A percentile compares a stretch with the other conserved stretches of the same genome.
Conservation (phyloP, 2,797 vertebrate species). For the Myotis myotis region DNA sequence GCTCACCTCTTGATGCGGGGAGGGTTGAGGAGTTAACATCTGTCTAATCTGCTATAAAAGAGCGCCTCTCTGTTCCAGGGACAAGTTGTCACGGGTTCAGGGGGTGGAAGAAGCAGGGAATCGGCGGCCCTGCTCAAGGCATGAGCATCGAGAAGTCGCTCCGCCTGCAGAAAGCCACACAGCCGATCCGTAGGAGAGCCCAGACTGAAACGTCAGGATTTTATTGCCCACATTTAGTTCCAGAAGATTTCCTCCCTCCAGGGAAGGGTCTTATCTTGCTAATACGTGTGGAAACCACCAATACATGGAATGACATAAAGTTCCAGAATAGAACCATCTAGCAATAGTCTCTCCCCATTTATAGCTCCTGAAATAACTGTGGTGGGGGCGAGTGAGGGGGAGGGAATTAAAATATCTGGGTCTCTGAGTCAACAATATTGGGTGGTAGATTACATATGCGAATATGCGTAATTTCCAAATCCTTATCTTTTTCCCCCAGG, state of each 20-base stretch:
- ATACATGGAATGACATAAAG: not conserved
- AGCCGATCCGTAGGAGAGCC: not conserved
- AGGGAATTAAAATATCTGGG: slow-evolving; percentile 72
- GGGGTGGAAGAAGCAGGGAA: not conserved
- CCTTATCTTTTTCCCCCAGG: slow-evolving; percentile 83
- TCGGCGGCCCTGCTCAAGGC: not conserved
- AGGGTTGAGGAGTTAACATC: not conserved
- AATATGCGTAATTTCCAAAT: slow-evolving; percentile 79
- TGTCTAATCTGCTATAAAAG: not conserved
- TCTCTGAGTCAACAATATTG: slow-evolving; percentile 66
- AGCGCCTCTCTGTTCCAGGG: not conserved
- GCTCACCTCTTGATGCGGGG: not conserved
- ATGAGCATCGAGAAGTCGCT: not conserved
- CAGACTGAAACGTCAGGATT: not conserved
- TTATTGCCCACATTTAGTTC: not conserved
- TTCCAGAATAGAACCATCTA: slow-evolving; percentile 7
- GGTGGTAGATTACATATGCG: slow-evolving; percentile 74
- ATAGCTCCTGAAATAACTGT: slow-evolving; percentile 64
- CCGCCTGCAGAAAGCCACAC: not conserved
- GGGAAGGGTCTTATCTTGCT: slow-evolving; percentile 12
- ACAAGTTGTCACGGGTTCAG: not conserved
- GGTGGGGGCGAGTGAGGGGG: slow-evolving; percentile 66
- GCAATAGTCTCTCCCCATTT: slow-evolving; percentile 73
- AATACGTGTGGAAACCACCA: not conserved
- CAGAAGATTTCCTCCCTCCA: slow-evolving; percentile 12